A percentile compares a stretch with the other conserved stretches of the same genome.
Conservation (phyloP, 2,797 vertebrate genomes). For the Poecilia velifera region DNA sequence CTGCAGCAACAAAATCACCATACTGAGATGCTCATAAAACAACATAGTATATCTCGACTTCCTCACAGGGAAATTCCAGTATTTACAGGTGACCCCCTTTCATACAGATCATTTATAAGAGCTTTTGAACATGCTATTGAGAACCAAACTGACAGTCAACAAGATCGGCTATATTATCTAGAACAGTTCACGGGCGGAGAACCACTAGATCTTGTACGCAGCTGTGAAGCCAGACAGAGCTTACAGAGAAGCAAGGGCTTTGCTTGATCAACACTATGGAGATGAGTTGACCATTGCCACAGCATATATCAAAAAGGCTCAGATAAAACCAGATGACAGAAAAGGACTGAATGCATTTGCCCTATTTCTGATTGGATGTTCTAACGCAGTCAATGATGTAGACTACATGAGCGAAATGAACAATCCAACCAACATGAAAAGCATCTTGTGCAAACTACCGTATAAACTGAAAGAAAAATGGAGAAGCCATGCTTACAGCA, state of each 20-base stretch:
- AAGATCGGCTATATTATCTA: constrained; percentile 2
- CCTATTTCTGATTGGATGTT: background rate
- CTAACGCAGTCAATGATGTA: constrained; percentile 3
- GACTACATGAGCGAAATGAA: constrained; percentile 9
- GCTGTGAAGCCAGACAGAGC: constrained; percentile 6
- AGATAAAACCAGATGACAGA: constrained; percentile 10
- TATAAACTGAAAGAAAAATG: background rate
- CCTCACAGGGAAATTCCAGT: background rate
- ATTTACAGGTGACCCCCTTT: background rate
- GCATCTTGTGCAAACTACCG: background rate
- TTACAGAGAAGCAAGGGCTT: constrained; percentile 8
- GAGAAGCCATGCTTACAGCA: background rate
- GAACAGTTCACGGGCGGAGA: constrained; percentile 1
- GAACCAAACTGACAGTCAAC: constrained; percentile 1
- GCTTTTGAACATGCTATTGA: constrained; percentile 5
- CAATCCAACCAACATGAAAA: constrained; percentile 7
- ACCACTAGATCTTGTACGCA: constrained; percentile 2
- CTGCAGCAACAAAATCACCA: background rate
- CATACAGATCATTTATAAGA: constrained; percentile 1
- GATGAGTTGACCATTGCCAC: background rate
- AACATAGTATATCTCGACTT: background rate
- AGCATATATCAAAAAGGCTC: constrained; percentile 2
- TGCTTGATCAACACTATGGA: constrained; percentile 9
- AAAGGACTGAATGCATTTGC: background rate
- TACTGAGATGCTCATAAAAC: constrained; percentile 13